phyloP scores from a whole-genome alignment of 2,888 invertebrate species.

The Cordilura impudica region DNA sequence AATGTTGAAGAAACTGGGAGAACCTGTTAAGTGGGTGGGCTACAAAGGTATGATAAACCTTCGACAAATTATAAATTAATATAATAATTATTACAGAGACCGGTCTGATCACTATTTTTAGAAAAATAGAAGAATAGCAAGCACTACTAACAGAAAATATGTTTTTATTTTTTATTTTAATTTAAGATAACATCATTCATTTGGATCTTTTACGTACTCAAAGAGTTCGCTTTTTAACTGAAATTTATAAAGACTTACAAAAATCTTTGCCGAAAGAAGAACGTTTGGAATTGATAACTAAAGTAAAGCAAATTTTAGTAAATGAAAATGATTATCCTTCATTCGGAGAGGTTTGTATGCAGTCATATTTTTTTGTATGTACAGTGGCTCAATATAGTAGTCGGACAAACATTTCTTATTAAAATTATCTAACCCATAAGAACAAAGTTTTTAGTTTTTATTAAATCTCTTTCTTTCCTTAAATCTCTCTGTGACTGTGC shows the following conservation, averaged over 20 bases:
- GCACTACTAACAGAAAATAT: neutral
- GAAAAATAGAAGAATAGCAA: too few relatives aligned
- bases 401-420: too few relatives aligned
- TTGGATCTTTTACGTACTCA: conserved; percentile 91
- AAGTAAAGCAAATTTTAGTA: conserved; percentile 82
- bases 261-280: conserved; percentile 82
- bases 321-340: conserved; percentile 72
- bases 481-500: too few relatives aligned
- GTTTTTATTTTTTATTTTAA: neutral
- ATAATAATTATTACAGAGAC: too few relatives aligned
- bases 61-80: neutral
- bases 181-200: conserved; percentile 80
- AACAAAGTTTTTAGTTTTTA: too few relatives aligned
- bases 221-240: conserved; percentile 86
- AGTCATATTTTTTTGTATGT: too few relatives aligned
- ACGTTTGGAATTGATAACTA: conserved; percentile 84
- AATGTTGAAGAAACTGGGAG: conserved; percentile 84
- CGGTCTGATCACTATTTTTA: too few relatives aligned
- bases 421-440: too few relatives aligned
- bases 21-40: conserved; percentile 87
- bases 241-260: conserved; percentile 84
- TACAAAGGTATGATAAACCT: conserved; percentile 80
- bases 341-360: conserved; percentile 71
- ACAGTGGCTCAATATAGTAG: too few relatives aligned
- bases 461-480: too few relatives aligned